Evolutionary conservation across 1,140 invertebrate genomes (phyloP).

Genomic region (Pseudomyrmex concolor): DNA sequence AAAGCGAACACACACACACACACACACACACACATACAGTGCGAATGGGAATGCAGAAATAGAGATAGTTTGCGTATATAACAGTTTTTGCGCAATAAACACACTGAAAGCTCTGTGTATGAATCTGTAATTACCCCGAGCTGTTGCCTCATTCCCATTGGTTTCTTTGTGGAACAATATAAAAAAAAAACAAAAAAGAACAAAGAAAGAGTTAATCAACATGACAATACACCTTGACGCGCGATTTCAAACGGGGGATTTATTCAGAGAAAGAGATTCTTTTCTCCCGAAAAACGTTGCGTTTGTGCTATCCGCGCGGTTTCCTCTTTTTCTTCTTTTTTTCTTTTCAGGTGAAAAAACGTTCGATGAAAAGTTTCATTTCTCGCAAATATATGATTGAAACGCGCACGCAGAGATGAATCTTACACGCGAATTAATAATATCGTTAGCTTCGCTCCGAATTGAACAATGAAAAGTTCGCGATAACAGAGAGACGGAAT

Average conservation of each 20-base stretch:
- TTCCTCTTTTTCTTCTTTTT: too few relatives aligned
- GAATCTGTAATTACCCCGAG: slow-evolving; percentile 77
- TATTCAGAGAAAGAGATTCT: not conserved
- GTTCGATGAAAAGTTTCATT: too few relatives aligned
- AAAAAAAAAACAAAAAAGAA: slow-evolving; percentile 52
- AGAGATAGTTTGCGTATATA: slow-evolving; percentile 33
- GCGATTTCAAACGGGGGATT: not conserved
- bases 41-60: slow-evolving; percentile 58
- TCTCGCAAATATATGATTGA: too few relatives aligned
- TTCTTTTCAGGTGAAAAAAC: too few relatives aligned
- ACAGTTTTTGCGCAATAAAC: slow-evolving; percentile 33
- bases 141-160: slow-evolving; percentile 64
- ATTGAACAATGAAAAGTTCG: too few relatives aligned
- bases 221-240: not conserved
- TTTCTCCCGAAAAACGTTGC: not conserved
- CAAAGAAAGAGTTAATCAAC: slow-evolving; percentile 56
- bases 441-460: too few relatives aligned
- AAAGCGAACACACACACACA: slow-evolving; percentile 21
- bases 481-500: too few relatives aligned
- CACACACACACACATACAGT: not conserved
- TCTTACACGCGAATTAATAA: too few relatives aligned
- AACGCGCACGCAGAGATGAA: too few relatives aligned
- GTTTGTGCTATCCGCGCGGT: too few relatives aligned
- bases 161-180: slow-evolving; percentile 67
- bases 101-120: slow-evolving; percentile 63